Evolutionary conservation across 2,888 invertebrate genomes (phyloP).

Genomic region (Nasonovia ribisnigri): DNA sequence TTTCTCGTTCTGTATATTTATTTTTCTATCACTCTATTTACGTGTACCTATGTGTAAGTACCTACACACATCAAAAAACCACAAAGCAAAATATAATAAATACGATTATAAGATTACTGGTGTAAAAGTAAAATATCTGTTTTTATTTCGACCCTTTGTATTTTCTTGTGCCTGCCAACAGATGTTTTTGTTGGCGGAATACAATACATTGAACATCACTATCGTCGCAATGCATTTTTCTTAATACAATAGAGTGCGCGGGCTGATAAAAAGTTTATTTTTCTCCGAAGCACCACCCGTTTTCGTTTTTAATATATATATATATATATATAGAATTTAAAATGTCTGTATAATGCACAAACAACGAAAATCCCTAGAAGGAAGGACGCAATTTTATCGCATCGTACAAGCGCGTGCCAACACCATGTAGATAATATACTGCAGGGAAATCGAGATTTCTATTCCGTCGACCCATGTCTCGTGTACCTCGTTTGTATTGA

Average conservation of each 20-base stretch:
- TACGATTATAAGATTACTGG: neutral
- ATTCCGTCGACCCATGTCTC: neutral
- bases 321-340: neutral
- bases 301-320: neutral
- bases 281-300: neutral
- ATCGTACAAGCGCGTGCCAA: neutral
- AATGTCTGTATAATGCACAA: neutral
- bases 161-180: neutral
- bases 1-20: neutral
- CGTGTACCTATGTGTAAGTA: neutral
- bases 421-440: neutral
- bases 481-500: neutral
- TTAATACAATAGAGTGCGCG: constrained; percentile 23
- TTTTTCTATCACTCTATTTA: neutral
- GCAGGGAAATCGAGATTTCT: neutral
- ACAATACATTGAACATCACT: neutral
- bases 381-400: neutral
- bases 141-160: constrained; percentile 14
- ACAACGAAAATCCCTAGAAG: neutral
- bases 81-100: constrained; percentile 12
- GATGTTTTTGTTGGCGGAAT: neutral
- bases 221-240: neutral
- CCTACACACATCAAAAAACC: neutral
- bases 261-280: neutral
- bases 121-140: neutral